These are phyloP conservation scores for Paracentrotus lividus DNA, from an alignment of 53 echinoderm and acorn worm species.

Conservation along the genomic window DNA sequence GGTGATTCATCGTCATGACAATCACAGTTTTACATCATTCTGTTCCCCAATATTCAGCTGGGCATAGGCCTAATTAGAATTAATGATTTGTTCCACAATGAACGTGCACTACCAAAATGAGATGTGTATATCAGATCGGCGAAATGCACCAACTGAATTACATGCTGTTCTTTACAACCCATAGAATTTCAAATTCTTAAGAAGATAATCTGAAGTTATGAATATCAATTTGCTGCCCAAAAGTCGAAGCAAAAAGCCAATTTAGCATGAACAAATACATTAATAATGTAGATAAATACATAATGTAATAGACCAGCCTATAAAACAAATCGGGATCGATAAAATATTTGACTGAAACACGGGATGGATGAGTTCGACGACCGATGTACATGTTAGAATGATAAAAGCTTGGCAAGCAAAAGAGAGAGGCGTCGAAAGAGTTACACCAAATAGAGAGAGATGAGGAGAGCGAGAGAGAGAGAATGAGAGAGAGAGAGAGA, in stretches of 20 bases:
- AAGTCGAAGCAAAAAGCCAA: neutral
- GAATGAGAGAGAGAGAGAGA: neutral
- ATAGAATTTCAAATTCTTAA: too few species aligned
- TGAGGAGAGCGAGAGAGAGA: neutral
- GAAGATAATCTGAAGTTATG: too few species aligned
- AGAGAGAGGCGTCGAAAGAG: constrained; percentile 18
- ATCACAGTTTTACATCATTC: too few species aligned
- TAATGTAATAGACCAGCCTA: too few species aligned
- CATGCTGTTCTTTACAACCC: neutral
- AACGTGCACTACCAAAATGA: too few species aligned
- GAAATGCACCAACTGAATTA: too few species aligned
- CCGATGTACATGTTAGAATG: neutral
- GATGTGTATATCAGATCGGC: too few species aligned
- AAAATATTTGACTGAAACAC: constrained; percentile 28
- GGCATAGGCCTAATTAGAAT: too few species aligned
- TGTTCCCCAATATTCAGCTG: too few species aligned
- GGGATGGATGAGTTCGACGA: constrained; percentile 18
- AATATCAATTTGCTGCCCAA: neutral
- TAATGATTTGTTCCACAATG: too few species aligned
- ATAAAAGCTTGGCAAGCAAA: neutral
- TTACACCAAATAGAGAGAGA: neutral
- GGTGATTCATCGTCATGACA: too few species aligned
- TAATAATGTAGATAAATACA: neutral
- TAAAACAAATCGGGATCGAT: constrained; percentile 15
- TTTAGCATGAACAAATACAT: constrained; percentile 6